Evolutionary conservation across 2,113 vertebrate genomes (phyloP).

Genomic region (Hiodon tergisus): DNA sequence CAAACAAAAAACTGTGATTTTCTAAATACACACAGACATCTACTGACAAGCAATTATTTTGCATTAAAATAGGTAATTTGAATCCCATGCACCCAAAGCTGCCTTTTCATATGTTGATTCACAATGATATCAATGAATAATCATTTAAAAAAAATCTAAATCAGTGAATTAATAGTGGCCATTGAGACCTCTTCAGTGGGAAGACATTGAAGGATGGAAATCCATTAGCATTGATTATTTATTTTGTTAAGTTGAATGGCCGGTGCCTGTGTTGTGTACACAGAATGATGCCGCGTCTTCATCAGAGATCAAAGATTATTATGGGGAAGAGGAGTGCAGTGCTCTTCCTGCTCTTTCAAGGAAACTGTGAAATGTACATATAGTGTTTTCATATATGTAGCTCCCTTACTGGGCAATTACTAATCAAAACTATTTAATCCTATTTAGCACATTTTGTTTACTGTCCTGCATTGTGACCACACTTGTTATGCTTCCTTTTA

Average conservation of each 20-base stretch:
- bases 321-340: too few species aligned
- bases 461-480: too few species aligned
- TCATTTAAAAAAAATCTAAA: constrained; percentile 34
- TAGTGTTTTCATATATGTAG: too few species aligned
- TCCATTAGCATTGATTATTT: constrained; percentile 29
- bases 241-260: constrained; percentile 29
- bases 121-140: constrained; percentile 34
- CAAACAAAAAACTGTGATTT: neutral
- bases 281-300: constrained; percentile 35
- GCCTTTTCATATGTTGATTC: constrained; percentile 22
- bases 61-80: constrained; percentile 37
- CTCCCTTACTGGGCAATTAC: too few species aligned
- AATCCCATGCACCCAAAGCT: constrained; percentile 24
- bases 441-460: too few species aligned
- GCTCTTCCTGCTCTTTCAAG: too few species aligned
- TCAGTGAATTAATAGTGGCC: constrained; percentile 33
- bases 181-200: constrained; percentile 20
- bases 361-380: too few species aligned
- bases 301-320: constrained; percentile 42
- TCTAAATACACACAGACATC: neutral
- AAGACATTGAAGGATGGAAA: constrained; percentile 32
- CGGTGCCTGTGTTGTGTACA: constrained; percentile 29
- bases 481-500: too few species aligned
- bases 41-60: constrained; percentile 29
- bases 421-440: too few species aligned